Evolutionary conservation across 2,888 invertebrate species (phyloP).

Genomic region (Melanotus villosus): DNA sequence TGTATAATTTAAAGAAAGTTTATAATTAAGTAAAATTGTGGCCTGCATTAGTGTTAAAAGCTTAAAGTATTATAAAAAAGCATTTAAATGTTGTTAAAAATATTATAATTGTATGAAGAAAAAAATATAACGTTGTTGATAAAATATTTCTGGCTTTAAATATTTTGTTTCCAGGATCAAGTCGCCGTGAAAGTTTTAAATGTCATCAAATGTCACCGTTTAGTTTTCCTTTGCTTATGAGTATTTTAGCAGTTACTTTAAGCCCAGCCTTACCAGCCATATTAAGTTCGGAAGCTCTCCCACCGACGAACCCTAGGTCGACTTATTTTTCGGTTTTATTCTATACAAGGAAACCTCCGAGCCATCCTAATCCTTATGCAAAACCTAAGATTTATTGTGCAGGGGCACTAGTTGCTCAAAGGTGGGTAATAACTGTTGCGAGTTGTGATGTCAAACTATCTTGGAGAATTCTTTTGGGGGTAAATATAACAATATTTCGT

Average conservation of each 20-base stretch:
- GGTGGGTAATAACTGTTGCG: not conserved
- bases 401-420: not conserved
- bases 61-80: constrained; percentile 5
- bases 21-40: not conserved
- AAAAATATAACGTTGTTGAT: not conserved
- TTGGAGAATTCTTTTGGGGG: not conserved
- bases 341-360: not conserved
- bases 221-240: no score
- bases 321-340: not conserved
- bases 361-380: not conserved
- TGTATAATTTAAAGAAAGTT: not conserved
- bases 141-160: not conserved
- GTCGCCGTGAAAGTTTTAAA: no score
- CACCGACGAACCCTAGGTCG: not conserved
- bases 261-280: no score
- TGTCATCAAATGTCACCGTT: no score
- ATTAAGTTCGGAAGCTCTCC: not conserved
- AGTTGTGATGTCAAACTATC: not conserved
- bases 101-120: not conserved
- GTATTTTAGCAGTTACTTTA: no score
- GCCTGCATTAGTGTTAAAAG: constrained; percentile 15
- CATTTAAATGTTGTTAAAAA: constrained; percentile 16
- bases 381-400: not conserved
- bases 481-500: not conserved
- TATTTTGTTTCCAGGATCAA: no score